Evolutionary conservation across 2,113 vertebrate genomes (phyloP).

Genomic region (Oxygymnocypris stewartii): DNA sequence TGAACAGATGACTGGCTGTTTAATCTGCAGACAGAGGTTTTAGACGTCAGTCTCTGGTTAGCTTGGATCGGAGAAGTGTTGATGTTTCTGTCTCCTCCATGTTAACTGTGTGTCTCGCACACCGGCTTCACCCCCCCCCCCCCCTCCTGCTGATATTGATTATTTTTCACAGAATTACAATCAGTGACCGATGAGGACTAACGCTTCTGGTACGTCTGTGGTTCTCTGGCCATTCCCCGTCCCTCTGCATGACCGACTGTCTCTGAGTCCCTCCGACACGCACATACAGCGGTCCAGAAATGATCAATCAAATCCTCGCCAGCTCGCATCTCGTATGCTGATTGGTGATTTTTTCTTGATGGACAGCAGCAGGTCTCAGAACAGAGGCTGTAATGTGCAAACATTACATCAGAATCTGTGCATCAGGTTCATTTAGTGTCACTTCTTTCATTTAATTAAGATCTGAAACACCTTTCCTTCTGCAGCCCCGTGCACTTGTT

Average conservation of each 20-base stretch:
- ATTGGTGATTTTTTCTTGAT: not conserved
- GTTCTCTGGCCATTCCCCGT: conserved; percentile 54
- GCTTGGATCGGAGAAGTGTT: conserved; percentile 57
- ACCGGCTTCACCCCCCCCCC: conserved; percentile 73
- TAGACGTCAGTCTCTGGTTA: conserved; percentile 16
- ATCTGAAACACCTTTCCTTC: not conserved
- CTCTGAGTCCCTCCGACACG: conserved; percentile 39
- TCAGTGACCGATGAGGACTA: conserved; percentile 98
- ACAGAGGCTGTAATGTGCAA: conserved; percentile 16
- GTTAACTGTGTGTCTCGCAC: conserved; percentile 60
- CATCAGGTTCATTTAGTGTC: not conserved
- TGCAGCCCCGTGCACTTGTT: not conserved
- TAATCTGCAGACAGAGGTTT: conserved; percentile 15
- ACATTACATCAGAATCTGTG: not conserved
- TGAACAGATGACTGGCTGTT: not conserved
- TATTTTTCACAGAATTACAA: conserved; percentile 98
- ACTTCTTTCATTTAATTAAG: not conserved
- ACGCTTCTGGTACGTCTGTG: conserved; percentile 87
- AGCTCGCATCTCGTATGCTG: not conserved
- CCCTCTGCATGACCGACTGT: conserved; percentile 54
- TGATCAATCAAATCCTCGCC: not conserved
- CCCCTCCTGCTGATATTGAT: conserved; percentile 84
- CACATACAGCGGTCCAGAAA: not conserved
- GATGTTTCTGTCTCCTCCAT: conserved; percentile 56
- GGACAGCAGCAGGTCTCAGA: conserved; percentile 15